phyloP scores from a whole-genome alignment of 2,113 vertebrate genomes.

The Tachycineta bicolor region DNA sequence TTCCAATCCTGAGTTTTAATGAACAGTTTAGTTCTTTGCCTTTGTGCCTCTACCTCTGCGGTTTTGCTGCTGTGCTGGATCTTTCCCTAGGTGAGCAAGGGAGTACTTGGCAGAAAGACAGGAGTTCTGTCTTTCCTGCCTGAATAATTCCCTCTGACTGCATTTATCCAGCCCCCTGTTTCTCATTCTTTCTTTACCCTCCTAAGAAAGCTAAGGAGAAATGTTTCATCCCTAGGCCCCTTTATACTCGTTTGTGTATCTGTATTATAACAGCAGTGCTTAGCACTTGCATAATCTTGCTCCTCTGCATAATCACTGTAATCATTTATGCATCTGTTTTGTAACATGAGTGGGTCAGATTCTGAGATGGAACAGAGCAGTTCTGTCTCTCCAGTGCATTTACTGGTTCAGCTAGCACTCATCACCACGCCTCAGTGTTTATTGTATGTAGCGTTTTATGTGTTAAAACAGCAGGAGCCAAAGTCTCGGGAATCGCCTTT shows the following conservation, averaged over 20 bases:
- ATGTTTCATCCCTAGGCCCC: slow-evolving; percentile 25
- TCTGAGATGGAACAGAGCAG: neutral
- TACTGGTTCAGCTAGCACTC: neutral
- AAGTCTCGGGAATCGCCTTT: neutral
- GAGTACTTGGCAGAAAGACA: slow-evolving; percentile 16
- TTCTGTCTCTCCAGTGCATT: neutral
- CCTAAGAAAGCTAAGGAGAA: slow-evolving; percentile 13
- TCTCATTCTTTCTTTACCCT: neutral
- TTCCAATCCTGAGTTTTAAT: slow-evolving; percentile 47
- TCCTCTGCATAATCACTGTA: slow-evolving; percentile 32
- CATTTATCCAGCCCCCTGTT: neutral
- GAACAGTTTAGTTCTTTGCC: slow-evolving; percentile 34
- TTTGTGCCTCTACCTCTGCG: slow-evolving; percentile 2
- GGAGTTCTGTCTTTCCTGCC: slow-evolving; percentile 12
- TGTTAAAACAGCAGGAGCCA: neutral
- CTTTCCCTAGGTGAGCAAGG: neutral
- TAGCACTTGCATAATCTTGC: slow-evolving; percentile 45
- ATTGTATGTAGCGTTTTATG: neutral
- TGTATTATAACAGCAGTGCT: slow-evolving; percentile 23
- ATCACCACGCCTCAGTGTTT: neutral
- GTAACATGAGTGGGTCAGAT: slow-evolving; percentile 9
- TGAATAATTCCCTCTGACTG: neutral
- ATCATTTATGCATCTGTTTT: slow-evolving; percentile 54
- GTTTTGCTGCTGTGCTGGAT: slow-evolving; percentile 40
- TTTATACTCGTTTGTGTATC: slow-evolving; percentile 35